Evolutionary conservation across 64 coral and sea anemone species (phyloP).

Genomic region (Pachyseris speciosa): DNA sequence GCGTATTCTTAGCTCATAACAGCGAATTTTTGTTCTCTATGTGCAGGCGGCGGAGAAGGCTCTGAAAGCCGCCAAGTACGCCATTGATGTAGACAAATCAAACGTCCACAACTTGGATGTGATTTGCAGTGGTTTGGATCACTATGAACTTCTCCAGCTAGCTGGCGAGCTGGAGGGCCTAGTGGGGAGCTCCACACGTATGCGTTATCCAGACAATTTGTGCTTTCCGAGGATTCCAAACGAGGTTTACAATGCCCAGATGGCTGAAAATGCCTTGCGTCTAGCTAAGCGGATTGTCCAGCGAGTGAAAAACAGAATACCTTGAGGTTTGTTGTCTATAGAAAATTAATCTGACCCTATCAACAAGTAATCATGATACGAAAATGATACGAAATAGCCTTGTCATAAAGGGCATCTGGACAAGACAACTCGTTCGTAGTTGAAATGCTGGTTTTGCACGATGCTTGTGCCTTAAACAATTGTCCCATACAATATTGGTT

Average conservation of each 20-base stretch:
- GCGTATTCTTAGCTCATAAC: not conserved
- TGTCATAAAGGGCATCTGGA: too few species aligned
- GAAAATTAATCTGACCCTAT: not conserved
- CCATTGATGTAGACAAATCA: constrained; percentile 61
- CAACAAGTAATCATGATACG: too few species aligned
- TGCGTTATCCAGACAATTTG: constrained; percentile 78
- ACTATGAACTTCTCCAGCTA: constrained; percentile 8
- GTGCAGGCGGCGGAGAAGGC: constrained; percentile 79
- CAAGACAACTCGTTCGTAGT: too few species aligned
- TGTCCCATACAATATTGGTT: too few species aligned
- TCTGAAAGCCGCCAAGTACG: constrained; percentile 68
- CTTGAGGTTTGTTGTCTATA: not conserved
- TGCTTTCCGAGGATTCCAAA: constrained; percentile 59
- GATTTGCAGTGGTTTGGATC: constrained; percentile 43
- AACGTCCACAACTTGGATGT: constrained; percentile 45
- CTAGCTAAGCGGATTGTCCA: constrained; percentile 37
- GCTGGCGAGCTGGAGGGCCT: not conserved
- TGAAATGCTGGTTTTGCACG: too few species aligned
- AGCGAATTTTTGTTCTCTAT: not conserved
- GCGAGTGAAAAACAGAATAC: not conserved
- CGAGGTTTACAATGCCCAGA: constrained; percentile 55
- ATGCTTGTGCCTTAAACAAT: too few species aligned
- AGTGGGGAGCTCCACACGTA: constrained; percentile 45
- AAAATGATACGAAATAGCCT: too few species aligned
- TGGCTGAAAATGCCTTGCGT: constrained; percentile 29